Percentiles rank a stretch among this genome's conserved stretches.
Evolutionary conservation across 2,113 vertebrate genomes (phyloP).

Genomic region (Rhynchomys soricoides): DNA sequence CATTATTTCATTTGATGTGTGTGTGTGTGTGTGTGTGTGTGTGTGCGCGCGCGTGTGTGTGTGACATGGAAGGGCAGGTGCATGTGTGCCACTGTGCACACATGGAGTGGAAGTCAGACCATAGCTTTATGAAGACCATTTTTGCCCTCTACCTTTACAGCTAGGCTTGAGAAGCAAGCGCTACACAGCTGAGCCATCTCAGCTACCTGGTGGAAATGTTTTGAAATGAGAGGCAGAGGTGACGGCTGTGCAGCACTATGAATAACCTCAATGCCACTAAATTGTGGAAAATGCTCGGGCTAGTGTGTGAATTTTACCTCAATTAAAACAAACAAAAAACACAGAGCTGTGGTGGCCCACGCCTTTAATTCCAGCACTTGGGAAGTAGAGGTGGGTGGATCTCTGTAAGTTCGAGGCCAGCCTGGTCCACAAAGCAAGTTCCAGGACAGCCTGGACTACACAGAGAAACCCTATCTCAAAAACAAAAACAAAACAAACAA

Average conservation of each 20-base stretch:
- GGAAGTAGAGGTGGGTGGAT: too few species aligned
- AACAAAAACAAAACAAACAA: not conserved
- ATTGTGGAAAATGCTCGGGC: not conserved
- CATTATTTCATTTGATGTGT: not conserved
- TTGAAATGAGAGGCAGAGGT: not conserved
- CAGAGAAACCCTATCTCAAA: too few species aligned
- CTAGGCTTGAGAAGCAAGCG: not conserved
- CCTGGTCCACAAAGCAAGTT: too few species aligned
- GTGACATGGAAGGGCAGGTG: too few species aligned
- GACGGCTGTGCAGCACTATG: too few species aligned
- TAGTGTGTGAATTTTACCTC: constrained; percentile 36
- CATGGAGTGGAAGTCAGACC: not conserved
- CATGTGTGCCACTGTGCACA: not conserved
- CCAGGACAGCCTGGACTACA: too few species aligned
- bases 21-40: not conserved
- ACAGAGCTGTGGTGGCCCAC: too few species aligned
- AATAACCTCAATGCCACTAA: not conserved
- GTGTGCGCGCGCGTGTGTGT: not conserved
- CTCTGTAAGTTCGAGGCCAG: too few species aligned
- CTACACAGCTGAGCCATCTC: not conserved
- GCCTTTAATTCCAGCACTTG: too few species aligned
- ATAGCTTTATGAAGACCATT: not conserved
- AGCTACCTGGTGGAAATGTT: not conserved
- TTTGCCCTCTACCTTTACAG: not conserved
- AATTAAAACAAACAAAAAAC: not conserved